Conservation (phyloP, 2,797 vertebrate species). For the Picus viridis region DNA sequence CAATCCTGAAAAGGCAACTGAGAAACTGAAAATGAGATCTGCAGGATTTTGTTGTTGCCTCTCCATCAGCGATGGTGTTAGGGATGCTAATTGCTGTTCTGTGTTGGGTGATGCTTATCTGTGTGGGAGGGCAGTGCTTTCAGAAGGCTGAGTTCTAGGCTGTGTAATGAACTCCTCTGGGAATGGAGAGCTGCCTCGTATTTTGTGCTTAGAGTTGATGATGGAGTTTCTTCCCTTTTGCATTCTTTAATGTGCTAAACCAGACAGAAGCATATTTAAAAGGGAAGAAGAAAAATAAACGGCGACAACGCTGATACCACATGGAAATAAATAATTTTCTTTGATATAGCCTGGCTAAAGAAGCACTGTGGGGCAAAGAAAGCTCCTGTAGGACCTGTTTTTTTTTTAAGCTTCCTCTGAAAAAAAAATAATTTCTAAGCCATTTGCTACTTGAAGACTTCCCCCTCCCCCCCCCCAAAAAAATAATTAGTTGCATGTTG, state of each 20-base stretch:
- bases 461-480: no score
- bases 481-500: not conserved
- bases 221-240: conserved; percentile 21
- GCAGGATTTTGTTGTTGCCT: not conserved
- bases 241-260: conserved; percentile 36
- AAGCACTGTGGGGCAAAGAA: not conserved
- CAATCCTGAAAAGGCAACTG: not conserved
- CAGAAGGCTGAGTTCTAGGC: conserved; percentile 7
- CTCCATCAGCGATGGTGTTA: not conserved
- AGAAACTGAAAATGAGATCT: not conserved
- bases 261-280: not conserved
- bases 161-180: conserved; percentile 31
- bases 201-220: not conserved
- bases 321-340: not conserved
- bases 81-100: conserved; percentile 18
- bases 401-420: conserved; percentile 23
- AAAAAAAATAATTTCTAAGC: not conserved
- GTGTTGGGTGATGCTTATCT: conserved; percentile 19
- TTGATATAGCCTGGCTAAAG: not conserved
- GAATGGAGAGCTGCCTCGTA: not conserved
- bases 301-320: accelerated
- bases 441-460: not conserved
- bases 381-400: not conserved
- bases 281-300: not conserved
- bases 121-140: conserved; percentile 36